Percentiles rank a stretch among this genome's conserved stretches.
These are phyloP conservation scores for Podiceps cristatus DNA, from an alignment of 2,113 vertebrate species.

Conservation along the genomic window DNA sequence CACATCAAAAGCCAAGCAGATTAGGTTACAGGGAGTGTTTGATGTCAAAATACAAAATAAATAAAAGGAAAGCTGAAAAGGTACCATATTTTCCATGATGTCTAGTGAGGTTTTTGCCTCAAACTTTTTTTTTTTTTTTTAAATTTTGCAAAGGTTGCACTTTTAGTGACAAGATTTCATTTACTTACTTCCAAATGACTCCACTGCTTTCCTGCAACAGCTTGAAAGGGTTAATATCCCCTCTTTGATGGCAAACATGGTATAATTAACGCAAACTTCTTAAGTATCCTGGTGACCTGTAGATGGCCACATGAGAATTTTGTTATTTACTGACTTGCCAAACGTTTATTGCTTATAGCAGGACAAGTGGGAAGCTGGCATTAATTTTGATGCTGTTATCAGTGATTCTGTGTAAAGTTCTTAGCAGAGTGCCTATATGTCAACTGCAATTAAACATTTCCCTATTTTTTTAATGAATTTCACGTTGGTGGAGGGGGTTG, in stretches of 20 bases:
- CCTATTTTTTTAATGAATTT: background rate
- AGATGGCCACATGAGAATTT: constrained; percentile 74
- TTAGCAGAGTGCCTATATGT: constrained; percentile 19
- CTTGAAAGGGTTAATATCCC: constrained; percentile 38
- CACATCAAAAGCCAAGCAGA: constrained; percentile 74
- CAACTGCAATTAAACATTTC: constrained; percentile 53
- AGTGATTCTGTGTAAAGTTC: constrained; percentile 8
- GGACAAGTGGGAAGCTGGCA: constrained; percentile 58
- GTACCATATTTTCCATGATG: constrained; percentile 36
- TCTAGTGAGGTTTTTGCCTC: background rate
- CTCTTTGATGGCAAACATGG: constrained; percentile 62
- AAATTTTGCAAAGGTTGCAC: background rate
- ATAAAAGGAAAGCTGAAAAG: constrained; percentile 64
- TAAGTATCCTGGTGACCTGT: constrained; percentile 72
- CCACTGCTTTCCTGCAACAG: background rate
- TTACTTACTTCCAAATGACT: background rate
- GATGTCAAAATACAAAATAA: constrained; percentile 75
- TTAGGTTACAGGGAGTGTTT: constrained; percentile 75
- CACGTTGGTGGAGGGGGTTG: background rate
- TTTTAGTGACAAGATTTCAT: background rate
- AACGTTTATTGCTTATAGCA: constrained; percentile 63
- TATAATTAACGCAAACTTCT: constrained; percentile 69
- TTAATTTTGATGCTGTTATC: constrained; percentile 59
- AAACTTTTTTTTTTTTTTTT: background rate
- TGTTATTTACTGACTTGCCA: constrained; percentile 71